Conservation (phyloP, 2,888 invertebrate genomes). For the Hesperia comma region DNA sequence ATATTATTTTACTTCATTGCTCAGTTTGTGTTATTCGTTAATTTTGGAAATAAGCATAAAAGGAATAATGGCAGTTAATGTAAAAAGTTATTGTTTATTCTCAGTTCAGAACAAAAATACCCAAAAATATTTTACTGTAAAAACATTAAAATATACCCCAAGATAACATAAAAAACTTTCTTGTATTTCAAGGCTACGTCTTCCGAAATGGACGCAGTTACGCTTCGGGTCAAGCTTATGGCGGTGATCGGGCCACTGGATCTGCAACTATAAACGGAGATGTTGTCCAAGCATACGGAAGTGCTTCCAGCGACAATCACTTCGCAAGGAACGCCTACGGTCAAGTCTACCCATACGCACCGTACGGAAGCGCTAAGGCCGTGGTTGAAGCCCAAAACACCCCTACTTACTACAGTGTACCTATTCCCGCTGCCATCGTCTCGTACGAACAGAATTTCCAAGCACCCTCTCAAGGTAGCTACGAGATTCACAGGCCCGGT, state of each 20-base stretch:
- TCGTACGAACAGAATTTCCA: slow-evolving; percentile 70
- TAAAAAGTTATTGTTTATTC: too few relatives aligned
- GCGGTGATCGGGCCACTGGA: slow-evolving; percentile 55
- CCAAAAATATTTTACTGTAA: too few relatives aligned
- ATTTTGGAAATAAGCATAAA: too few relatives aligned
- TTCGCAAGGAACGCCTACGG: slow-evolving; percentile 53
- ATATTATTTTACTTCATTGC: too few relatives aligned
- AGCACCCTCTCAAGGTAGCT: slow-evolving; percentile 52
- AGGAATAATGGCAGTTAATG: too few relatives aligned
- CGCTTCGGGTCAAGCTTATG: slow-evolving; percentile 57
- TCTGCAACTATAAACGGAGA: slow-evolving; percentile 57
- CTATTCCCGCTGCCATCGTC: slow-evolving; percentile 64
- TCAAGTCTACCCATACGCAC: slow-evolving; percentile 47
- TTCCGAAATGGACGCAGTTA: slow-evolving; percentile 70
- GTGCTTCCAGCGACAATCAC: slow-evolving; percentile 46
- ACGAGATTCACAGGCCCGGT: slow-evolving; percentile 46
- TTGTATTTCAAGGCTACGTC: slow-evolving; percentile 54
- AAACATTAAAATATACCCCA: background rate
- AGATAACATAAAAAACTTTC: background rate
- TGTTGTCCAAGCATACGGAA: slow-evolving; percentile 57
- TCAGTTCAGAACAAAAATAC: too few relatives aligned
- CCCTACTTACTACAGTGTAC: slow-evolving; percentile 61
- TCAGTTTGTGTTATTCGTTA: too few relatives aligned
- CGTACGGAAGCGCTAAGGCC: slow-evolving; percentile 50
- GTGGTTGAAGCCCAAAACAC: slow-evolving; percentile 49